Percentiles rank a stretch among this genome's conserved stretches.
These are phyloP conservation scores for Eurystomus gularis DNA, from an alignment of 2,113 vertebrate species.

Conservation along the genomic window DNA sequence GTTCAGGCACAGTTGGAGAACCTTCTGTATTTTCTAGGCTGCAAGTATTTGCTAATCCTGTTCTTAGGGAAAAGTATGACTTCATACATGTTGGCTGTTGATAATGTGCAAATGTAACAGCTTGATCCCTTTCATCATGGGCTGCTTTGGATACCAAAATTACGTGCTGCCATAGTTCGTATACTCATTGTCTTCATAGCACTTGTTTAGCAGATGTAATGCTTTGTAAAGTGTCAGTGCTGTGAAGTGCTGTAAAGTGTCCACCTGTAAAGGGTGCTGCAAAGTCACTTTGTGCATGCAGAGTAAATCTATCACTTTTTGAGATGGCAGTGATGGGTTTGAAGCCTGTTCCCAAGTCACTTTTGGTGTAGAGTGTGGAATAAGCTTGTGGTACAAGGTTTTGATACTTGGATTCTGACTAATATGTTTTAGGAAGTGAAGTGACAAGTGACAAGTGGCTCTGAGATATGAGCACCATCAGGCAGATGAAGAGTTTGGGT, in stretches of 20 bases:
- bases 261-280: too few relatives aligned
- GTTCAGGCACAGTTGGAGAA: neutral
- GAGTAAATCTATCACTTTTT: neutral
- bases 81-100: slow-evolving; percentile 1
- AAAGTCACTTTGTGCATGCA: neutral
- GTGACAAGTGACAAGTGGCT: neutral
- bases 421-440: neutral
- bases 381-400: neutral
- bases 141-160: neutral
- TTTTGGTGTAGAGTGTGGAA: neutral
- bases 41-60: slow-evolving; percentile 44
- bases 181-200: neutral
- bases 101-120: slow-evolving; percentile 3
- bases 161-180: neutral
- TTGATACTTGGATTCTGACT: neutral
- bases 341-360: neutral
- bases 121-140: slow-evolving; percentile 15
- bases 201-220: neutral
- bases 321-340: neutral
- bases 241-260: too few relatives aligned
- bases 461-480: neutral
- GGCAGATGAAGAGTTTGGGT: neutral
- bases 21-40: slow-evolving; percentile 24
- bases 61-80: slow-evolving; percentile 16
- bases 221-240: neutral